Percentiles rank a stretch among this genome's conserved stretches.
phyloP scores from a whole-genome alignment of 2,113 vertebrate species.

The Brachionichthys hirsutus region DNA sequence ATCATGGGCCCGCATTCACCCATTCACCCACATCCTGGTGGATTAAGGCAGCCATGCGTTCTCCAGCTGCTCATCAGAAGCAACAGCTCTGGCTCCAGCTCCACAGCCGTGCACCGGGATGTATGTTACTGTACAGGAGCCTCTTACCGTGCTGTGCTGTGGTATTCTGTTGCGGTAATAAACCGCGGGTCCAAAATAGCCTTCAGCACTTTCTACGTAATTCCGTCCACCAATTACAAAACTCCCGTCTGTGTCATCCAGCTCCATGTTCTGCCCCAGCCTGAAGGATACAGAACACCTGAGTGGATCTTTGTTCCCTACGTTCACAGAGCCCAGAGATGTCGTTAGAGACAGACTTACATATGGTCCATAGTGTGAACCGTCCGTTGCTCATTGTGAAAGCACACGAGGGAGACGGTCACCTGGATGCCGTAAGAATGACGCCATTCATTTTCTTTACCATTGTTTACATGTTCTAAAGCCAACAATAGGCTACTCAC shows the following conservation, averaged over 20 bases:
- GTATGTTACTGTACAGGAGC: not conserved
- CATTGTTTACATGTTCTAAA: not conserved
- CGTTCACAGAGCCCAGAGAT: not conserved
- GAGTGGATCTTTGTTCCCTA: not conserved
- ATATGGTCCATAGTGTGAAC: constrained; percentile 29
- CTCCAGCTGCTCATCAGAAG: too few species aligned
- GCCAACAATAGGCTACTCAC: constrained; percentile 57
- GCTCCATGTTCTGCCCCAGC: constrained; percentile 25
- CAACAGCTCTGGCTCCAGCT: too few species aligned
- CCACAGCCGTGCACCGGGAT: too few species aligned
- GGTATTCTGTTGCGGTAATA: constrained; percentile 69
- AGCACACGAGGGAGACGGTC: constrained; percentile 62
- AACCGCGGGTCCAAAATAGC: constrained; percentile 76
- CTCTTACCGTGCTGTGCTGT: constrained; percentile 50
- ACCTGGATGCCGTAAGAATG: constrained; percentile 51
- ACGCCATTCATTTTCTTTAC: not conserved
- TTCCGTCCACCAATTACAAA: constrained; percentile 79
- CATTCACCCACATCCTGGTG: too few species aligned
- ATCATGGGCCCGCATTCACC: too few species aligned
- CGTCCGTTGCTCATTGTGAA: constrained; percentile 25
- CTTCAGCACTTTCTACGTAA: constrained; percentile 66
- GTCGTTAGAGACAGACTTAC: constrained; percentile 51
- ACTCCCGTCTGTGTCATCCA: constrained; percentile 79
- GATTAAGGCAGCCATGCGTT: too few species aligned
- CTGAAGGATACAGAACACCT: constrained; percentile 52